Conservation (phyloP, 2,113 vertebrate species). For the Ahaetulla prasina region DNA sequence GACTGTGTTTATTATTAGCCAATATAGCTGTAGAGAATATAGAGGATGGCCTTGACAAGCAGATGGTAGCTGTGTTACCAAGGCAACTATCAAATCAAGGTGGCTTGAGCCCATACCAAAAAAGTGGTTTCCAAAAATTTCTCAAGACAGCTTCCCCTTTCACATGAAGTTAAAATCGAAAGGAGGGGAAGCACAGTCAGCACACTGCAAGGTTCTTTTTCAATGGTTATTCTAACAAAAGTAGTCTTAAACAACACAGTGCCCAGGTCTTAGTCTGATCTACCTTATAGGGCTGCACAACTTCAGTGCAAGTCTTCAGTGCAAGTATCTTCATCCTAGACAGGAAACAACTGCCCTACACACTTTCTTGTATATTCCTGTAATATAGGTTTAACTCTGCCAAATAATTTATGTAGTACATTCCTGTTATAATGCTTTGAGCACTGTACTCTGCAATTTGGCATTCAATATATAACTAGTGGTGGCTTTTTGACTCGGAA, state of each 20-base stretch:
- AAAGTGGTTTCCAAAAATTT: background rate
- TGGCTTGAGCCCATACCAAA: background rate
- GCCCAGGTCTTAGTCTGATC: background rate
- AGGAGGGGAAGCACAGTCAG: background rate
- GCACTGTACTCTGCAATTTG: background rate
- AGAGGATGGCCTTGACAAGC: background rate
- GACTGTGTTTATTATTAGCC: background rate
- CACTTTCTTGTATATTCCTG: background rate
- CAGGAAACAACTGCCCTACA: background rate
- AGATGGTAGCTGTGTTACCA: background rate
- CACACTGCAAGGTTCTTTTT: background rate
- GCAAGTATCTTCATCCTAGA: background rate
- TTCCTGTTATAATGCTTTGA: background rate
- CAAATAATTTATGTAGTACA: background rate
- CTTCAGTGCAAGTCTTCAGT: background rate
- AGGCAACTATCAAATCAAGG: background rate
- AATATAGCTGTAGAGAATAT: background rate
- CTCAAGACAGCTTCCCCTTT: background rate
- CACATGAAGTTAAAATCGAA: background rate
- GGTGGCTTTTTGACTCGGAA: background rate
- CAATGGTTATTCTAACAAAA: background rate
- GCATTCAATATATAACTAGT: background rate
- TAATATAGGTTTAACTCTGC: background rate
- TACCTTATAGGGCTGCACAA: background rate
- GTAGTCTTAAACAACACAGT: background rate